phyloP scores from a whole-genome alignment of 2,797 vertebrate genomes.

The Carcharodon carcharias region DNA sequence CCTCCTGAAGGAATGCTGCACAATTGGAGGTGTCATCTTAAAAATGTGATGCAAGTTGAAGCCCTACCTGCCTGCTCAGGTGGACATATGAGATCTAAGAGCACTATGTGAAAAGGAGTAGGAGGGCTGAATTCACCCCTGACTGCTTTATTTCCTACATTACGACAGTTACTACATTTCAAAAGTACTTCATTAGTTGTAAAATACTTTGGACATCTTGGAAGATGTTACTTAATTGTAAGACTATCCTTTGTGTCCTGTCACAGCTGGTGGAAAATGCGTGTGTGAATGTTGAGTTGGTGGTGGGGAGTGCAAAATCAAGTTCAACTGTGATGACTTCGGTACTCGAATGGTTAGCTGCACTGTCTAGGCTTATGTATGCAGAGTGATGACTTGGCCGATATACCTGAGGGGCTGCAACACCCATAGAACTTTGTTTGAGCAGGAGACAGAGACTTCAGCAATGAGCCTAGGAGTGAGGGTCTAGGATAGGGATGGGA shows the following conservation, averaged over 20 bases:
- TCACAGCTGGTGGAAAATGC: background rate
- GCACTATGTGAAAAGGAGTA: background rate
- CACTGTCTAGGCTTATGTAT: background rate
- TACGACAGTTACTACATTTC: background rate
- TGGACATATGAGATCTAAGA: background rate
- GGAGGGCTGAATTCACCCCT: background rate
- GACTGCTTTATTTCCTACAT: background rate
- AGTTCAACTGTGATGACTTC: background rate
- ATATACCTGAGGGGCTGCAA: background rate
- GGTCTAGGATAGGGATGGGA: background rate
- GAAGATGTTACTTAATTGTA: background rate
- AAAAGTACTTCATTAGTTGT: background rate
- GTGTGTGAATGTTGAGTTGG: too few relatives aligned
- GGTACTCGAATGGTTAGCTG: background rate
- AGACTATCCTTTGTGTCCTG: too few relatives aligned
- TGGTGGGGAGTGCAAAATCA: background rate
- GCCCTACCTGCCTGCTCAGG: background rate
- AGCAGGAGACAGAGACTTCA: background rate
- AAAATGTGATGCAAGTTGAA: background rate
- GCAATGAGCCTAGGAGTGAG: background rate
- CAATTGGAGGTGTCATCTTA: background rate
- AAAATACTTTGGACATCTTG: background rate
- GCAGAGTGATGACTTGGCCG: background rate
- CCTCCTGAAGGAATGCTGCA: background rate
- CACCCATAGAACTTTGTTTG: background rate